Evolutionary conservation across 2,113 vertebrate genomes (phyloP), one percentile per base, ranked within the genome.

Genomic region (Mirounga angustirostris): DNA sequence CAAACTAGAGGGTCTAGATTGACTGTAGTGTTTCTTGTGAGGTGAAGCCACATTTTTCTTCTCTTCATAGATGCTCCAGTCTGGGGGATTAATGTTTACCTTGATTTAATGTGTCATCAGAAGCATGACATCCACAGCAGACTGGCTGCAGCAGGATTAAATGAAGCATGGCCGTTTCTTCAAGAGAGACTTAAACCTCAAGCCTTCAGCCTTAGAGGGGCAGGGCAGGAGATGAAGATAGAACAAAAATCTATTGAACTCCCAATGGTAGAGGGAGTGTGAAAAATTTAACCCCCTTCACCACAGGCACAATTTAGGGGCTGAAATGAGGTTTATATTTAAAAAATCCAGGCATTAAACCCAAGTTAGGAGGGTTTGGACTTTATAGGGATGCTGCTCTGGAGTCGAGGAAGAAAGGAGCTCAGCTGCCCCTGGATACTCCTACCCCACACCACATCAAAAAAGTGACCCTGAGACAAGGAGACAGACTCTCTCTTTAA

Each of bases 31-130:
- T 82, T 96, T 87, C 83, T 67, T 94, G 61, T 33, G 82, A 88
- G n/a, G 65, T 90, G 65, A 95, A 97, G 90, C 54, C 59, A 84
- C 94, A 96, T 97, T 98, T 96, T 96, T 92, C 69, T 98, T 96
- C 81, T 82, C 81, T 97, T 98, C 94, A 93, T 91, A 97, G 94
- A 95, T 88, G 95, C 92, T 21, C 73, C 91, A 97, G 97, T 97
- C 94, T 88, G 84, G 71, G 96, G 98, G 95, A 98, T 98, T 97
- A 97, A 97, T 97, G 97, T 98, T 98, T 99, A 98, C 98, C 96
- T 99, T 98, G 98, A 99, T 99, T 99, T 99, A 99, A 98, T 97
- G 96, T 98, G 98, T 98, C 98, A 98, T 98, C 98, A 99, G 94
- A 98, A 98, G 95, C 95, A 92, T 97, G 97, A 97, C 97, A 98